phyloP scores from a whole-genome alignment of 1,140 invertebrate species.

The Aphidius ervi region DNA sequence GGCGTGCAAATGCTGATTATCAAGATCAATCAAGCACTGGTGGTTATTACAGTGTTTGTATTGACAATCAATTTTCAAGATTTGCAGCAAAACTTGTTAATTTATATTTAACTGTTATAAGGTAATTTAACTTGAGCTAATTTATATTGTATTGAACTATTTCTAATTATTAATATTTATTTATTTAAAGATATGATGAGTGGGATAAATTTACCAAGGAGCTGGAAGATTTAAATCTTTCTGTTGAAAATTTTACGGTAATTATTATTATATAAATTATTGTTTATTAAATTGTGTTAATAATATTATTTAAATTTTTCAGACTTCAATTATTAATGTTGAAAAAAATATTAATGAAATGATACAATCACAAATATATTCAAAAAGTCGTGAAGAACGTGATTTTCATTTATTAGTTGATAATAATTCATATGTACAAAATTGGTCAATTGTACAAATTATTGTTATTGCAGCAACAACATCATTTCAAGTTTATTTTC shows the following conservation, averaged over 20 bases:
- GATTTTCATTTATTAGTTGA: conserved; percentile 77
- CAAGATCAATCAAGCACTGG: conserved; percentile 75
- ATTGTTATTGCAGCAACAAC: conserved; percentile 74
- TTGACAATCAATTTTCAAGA: conserved; percentile 91
- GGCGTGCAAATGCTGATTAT: conserved; percentile 81
- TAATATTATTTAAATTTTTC: conserved; percentile 37
- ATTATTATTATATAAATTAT: conserved; percentile 33
- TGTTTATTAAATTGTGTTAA: neutral
- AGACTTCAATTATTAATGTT: conserved; percentile 70
- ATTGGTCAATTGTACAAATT: conserved; percentile 84
- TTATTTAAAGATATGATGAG: conserved; percentile 69
- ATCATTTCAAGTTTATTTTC: conserved; percentile 79
- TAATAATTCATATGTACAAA: conserved; percentile 82
- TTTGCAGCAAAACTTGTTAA: conserved; percentile 91
- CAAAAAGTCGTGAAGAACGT: conserved; percentile 69
- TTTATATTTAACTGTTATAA: conserved; percentile 88
- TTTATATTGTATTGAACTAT: neutral
- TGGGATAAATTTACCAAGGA: conserved; percentile 91
- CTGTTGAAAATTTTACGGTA: conserved; percentile 88
- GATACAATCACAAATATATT: conserved; percentile 75
- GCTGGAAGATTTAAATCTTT: conserved; percentile 79
- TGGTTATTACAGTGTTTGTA: conserved; percentile 89
- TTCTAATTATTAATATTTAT: conserved; percentile 9
- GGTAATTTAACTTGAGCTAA: conserved; percentile 49
- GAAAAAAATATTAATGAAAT: conserved; percentile 84